Percentiles rank a stretch among this genome's conserved stretches.
Evolutionary conservation across 2,888 invertebrate species (phyloP).

Genomic region (Tolmerus cingulatus): DNA sequence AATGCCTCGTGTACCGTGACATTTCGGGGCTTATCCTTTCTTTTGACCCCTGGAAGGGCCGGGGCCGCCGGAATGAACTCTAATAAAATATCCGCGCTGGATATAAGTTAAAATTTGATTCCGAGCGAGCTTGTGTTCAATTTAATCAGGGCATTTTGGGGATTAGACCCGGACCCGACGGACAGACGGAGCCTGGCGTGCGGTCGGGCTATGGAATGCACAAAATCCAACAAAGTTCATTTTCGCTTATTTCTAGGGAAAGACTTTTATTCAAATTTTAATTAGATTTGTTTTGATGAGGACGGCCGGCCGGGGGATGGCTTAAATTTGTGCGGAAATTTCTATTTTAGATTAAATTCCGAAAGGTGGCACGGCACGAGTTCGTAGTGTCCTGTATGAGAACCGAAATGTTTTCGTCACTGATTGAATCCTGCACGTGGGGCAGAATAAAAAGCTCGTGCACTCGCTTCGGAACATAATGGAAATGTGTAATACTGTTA

Average conservation of each 20-base stretch:
- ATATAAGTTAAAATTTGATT: conserved; percentile 35
- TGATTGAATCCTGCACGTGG: background rate
- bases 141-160: conserved; percentile 28
- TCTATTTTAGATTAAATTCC: background rate
- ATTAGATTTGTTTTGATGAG: conserved; percentile 22
- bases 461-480: background rate
- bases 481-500: background rate
- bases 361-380: background rate
- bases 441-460: background rate
- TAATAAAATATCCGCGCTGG: conserved; percentile 24
- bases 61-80: background rate
- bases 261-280: conserved; percentile 24
- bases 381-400: background rate
- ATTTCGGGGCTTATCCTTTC: conserved; percentile 35
- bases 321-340: background rate
- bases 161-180: background rate
- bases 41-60: background rate
- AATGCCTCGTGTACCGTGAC: conserved; percentile 15
- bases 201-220: background rate
- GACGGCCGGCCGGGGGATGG: background rate
- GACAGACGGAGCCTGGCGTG: background rate
- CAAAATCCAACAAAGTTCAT: conserved; percentile 6
- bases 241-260: background rate
- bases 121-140: conserved; percentile 21
- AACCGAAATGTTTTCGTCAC: background rate